Base-by-base conservation (phyloP, 1,140 invertebrate genomes). In the Anastatus disparis region DNA sequence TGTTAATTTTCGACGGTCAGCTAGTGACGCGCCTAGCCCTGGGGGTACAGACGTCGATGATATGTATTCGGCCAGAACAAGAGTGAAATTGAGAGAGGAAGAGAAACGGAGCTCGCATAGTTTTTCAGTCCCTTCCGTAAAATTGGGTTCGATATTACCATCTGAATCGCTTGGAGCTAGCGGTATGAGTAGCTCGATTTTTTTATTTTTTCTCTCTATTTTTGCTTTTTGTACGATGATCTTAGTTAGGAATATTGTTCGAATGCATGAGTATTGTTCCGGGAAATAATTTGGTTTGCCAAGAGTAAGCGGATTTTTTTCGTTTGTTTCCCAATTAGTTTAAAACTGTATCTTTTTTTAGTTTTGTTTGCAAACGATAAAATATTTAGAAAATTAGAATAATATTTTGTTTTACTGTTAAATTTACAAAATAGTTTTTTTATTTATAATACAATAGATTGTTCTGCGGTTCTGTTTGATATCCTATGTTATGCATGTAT, bases 1-100 rank as follows among this genome's bases (percentile, higher is more conserved):
- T 82, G 80, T 83, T 83, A 83, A 84, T 83, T 83, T 84, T 82
- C 76, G 76, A 76, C 77, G 79, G 77, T 74, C 76, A 27, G 48
- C 10, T n/a, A 56, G 40, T 27, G 42, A 81, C 75, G 76, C 77
- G 73, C 65, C 73, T 74, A 68, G 69, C 71, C 81, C 81, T 66
- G 70, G 72, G 73, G 82, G 76, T 76, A 82, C 76, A 81, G 78
- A 82, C 80, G 77, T 80, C 79, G 79, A 82, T 82, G 81, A 83
- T 82, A 83, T 82, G 71, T 70, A 58, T 67, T 31, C 55, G 40
- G 35, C 50, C 52, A 35, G n/a, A n/a, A 29, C 35, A 27, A 75
- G 40, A 48, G 31, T 40, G 46, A 67, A 12, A 48, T 55, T 55
- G 56, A 42, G 55, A 56, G 40, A 2, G 53, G 46, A 64, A 17